Conservation (phyloP, 2,888 invertebrate species). For the Campoplex capitator region DNA sequence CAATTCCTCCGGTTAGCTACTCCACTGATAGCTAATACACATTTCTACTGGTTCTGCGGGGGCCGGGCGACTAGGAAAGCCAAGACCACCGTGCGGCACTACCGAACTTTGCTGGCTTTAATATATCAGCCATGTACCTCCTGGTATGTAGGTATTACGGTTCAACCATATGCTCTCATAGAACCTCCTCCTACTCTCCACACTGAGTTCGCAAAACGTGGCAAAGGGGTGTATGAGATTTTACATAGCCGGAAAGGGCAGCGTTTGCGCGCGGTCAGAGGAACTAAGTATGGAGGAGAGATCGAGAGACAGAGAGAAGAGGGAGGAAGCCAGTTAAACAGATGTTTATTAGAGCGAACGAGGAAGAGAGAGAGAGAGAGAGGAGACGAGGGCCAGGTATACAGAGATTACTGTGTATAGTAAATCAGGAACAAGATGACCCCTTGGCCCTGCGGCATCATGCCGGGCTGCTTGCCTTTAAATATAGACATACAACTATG, state of each 20-base stretch:
- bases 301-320: constrained; percentile 33
- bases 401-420: constrained; percentile 36
- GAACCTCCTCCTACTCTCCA: constrained; percentile 11
- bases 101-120: constrained; percentile 83
- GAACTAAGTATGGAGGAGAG: constrained; percentile 29
- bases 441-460: constrained; percentile 50
- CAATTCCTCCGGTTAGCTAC: constrained; percentile 30
- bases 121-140: constrained; percentile 80
- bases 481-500: constrained; percentile 17
- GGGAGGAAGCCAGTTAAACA: constrained; percentile 39
- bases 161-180: constrained; percentile 82
- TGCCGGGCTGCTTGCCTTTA: constrained; percentile 20
- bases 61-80: constrained; percentile 36
- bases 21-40: constrained; percentile 44
- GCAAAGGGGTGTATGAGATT: constrained; percentile 57
- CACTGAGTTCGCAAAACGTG: constrained; percentile 4
- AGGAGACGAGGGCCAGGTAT: constrained; percentile 35
- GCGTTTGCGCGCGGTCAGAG: constrained; percentile 39
- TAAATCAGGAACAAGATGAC: constrained; percentile 54
- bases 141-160: constrained; percentile 76
- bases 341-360: constrained; percentile 48
- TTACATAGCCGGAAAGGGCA: constrained; percentile 62
- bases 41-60: constrained; percentile 29
- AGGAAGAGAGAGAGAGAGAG: constrained; percentile 36
- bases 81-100: constrained; percentile 48